phyloP scores from a whole-genome alignment of 2,888 invertebrate species.

The Leptura quadrifasciata region DNA sequence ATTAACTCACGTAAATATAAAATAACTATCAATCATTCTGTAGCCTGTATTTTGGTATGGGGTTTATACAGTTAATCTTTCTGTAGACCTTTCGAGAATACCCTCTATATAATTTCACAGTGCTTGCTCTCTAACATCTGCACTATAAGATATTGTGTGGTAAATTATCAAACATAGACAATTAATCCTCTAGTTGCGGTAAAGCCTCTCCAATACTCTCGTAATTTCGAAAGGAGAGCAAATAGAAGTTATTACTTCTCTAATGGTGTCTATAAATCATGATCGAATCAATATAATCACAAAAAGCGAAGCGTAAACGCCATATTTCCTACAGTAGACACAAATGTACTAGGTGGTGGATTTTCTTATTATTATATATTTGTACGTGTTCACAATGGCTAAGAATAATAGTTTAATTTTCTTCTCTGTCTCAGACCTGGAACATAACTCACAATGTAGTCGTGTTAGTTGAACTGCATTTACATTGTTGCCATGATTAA shows the following conservation, averaged over 20 bases:
- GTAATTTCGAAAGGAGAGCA: slow-evolving; percentile 28
- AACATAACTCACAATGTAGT: background rate
- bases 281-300: slow-evolving; percentile 16
- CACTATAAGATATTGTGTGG: background rate
- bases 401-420: slow-evolving; percentile 26
- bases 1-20: too few relatives aligned
- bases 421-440: background rate
- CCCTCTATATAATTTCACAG: too few relatives aligned
- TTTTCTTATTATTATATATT: slow-evolving; percentile 21
- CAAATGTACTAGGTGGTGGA: slow-evolving; percentile 10
- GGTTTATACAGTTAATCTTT: too few relatives aligned
- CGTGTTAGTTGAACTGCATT: background rate
- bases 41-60: too few relatives aligned
- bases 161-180: slow-evolving; percentile 25
- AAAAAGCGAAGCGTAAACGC: slow-evolving; percentile 31
- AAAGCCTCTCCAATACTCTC: background rate
- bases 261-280: slow-evolving; percentile 36
- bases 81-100: too few relatives aligned
- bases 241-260: slow-evolving; percentile 36
- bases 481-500: slow-evolving; percentile 4
- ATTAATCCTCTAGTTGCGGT: slow-evolving; percentile 5
- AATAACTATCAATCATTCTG: too few relatives aligned
- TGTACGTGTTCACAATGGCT: slow-evolving; percentile 29
- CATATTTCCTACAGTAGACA: slow-evolving; percentile 13
- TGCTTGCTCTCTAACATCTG: too few relatives aligned